A percentile compares a stretch with the other conserved stretches of the same genome.
Evolutionary conservation across 23 tunicate genomes (phyloP).

Genomic region (Botrylloides violaceus): DNA sequence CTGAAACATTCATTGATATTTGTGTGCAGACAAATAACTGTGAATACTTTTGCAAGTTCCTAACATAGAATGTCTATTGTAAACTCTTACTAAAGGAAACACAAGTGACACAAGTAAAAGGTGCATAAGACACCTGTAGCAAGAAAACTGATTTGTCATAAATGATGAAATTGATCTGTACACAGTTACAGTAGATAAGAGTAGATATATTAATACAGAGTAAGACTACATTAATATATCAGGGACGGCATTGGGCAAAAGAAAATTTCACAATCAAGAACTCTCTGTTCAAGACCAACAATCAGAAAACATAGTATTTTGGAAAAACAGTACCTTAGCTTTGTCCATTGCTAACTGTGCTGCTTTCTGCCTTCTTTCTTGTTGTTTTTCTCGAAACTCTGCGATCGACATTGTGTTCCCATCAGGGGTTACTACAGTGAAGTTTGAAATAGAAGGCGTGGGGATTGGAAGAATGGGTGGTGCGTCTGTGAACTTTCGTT

Average conservation of each 20-base stretch:
- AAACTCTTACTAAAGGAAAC: too few species aligned
- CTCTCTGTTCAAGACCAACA: not conserved
- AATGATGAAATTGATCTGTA: too few species aligned
- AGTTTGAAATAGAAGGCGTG: slow-evolving; percentile 8
- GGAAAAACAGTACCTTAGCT: not conserved
- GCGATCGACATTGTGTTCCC: slow-evolving; percentile 51
- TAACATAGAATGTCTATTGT: too few species aligned
- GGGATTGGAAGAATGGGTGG: not conserved
- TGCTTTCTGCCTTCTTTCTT: slow-evolving; percentile 63
- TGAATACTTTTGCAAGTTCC: too few species aligned
- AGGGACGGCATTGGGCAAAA: not conserved
- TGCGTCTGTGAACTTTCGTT: slow-evolving; percentile 11
- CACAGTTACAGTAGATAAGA: too few species aligned
- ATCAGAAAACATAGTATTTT: too few species aligned
- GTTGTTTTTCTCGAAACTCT: slow-evolving; percentile 70
- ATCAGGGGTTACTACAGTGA: slow-evolving; percentile 76
- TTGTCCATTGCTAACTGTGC: slow-evolving; percentile 51
- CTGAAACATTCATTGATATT: too few species aligned
- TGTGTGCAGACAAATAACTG: too few species aligned
- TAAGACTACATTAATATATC: not conserved
- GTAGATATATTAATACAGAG: too few species aligned
- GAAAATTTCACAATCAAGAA: not conserved
- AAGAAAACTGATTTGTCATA: too few species aligned
- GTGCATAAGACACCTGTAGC: too few species aligned
- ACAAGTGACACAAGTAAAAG: too few species aligned